Percentiles rank a stretch among this genome's conserved stretches.
Conservation (phyloP, 2,888 invertebrate species). For the Altica lythri region DNA sequence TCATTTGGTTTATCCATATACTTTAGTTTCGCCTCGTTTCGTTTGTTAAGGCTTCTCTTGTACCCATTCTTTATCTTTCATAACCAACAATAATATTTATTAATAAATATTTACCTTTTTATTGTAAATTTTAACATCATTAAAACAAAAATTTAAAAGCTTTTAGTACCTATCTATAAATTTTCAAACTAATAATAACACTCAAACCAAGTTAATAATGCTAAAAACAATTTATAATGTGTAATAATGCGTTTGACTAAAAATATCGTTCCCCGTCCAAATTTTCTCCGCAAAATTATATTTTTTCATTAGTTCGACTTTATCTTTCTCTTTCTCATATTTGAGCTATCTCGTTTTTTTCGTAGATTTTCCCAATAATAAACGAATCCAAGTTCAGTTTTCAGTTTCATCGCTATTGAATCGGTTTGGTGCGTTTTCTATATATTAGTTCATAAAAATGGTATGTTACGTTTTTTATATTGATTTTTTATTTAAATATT, state of each 20-base stretch:
- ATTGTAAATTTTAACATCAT: too few species aligned
- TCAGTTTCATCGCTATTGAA: constrained; percentile 10
- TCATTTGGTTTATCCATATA: too few species aligned
- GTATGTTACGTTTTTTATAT: not conserved
- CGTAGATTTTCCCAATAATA: constrained; percentile 3
- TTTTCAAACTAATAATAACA: too few species aligned
- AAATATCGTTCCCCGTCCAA: constrained; percentile 3
- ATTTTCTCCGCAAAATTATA: constrained; percentile 1
- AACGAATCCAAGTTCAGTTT: constrained; percentile 10
- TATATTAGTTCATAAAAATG: not conserved
- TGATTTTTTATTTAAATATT: too few species aligned
- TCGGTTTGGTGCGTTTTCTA: not conserved
- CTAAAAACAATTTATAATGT: constrained; percentile 1
- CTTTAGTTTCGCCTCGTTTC: too few species aligned
- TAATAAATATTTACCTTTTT: too few species aligned
- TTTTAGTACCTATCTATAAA: too few species aligned
- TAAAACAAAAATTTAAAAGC: too few species aligned
- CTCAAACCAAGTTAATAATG: not conserved
- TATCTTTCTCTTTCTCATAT: not conserved
- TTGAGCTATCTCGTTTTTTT: not conserved
- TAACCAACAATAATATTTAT: too few species aligned
- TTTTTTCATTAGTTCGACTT: constrained; percentile 2
- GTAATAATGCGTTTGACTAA: constrained; percentile 3
- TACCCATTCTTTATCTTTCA: too few species aligned
- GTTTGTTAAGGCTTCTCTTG: too few species aligned